Evolutionary conservation across 2,888 invertebrate genomes (phyloP).

Genomic region (Nephrocerus scutellatus): DNA sequence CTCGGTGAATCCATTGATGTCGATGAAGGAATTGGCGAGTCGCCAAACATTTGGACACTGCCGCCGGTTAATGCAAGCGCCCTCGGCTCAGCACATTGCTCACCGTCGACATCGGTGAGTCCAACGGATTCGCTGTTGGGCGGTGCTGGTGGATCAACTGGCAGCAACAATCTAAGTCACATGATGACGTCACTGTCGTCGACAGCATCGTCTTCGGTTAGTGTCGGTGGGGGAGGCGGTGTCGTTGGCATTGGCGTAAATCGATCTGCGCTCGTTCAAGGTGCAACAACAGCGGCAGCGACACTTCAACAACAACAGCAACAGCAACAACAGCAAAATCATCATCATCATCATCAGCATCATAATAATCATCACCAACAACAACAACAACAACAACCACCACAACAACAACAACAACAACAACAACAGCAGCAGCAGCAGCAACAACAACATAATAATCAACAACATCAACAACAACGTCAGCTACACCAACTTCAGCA

Average conservation of each 20-base stretch:
- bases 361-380: conserved; percentile 7
- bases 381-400: too few relatives aligned
- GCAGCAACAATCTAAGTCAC: conserved; percentile 16
- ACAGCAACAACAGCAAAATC: conserved; percentile 4
- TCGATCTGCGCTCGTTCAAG: conserved; percentile 11
- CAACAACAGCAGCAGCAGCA: conserved; percentile 3
- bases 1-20: conserved; percentile 58
- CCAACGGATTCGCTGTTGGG: conserved; percentile 59
- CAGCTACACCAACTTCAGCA: conserved; percentile 2
- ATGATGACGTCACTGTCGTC: conserved; percentile 13
- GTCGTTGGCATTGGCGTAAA: too few relatives aligned
- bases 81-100: conserved; percentile 51
- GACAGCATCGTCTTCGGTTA: conserved; percentile 8
- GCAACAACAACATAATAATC: conserved; percentile 7
- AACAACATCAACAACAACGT: conserved; percentile 14
- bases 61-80: conserved; percentile 55
- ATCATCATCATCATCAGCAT: not conserved
- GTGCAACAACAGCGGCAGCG: conserved; percentile 11
- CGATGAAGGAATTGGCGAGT: conserved; percentile 82
- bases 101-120: conserved; percentile 50
- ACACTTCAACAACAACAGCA: conserved; percentile 12
- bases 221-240: too few relatives aligned
- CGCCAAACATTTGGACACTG: conserved; percentile 77
- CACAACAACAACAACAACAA: conserved; percentile 12
- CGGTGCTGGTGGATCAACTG: conserved; percentile 21